Conservation (phyloP, 1,140 invertebrate species). For the Musca vetustissima region DNA sequence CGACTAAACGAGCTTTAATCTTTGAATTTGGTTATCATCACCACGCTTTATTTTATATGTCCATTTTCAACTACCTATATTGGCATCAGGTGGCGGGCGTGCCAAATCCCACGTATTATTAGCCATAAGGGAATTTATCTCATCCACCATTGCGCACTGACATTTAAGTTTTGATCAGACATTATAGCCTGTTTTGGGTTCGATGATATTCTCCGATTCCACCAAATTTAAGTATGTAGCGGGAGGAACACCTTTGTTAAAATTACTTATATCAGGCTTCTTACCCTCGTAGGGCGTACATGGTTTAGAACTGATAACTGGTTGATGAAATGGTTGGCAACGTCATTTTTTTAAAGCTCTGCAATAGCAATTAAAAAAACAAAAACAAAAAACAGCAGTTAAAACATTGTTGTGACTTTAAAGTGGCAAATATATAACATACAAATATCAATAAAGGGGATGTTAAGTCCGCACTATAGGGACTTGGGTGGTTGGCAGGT, state of each 20-base stretch:
- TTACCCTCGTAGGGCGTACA: not conserved
- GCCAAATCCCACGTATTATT: conserved; percentile 31
- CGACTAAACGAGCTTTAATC: conserved; percentile 54
- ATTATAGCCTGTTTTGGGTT: not conserved
- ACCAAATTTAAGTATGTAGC: not conserved
- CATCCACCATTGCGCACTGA: conserved; percentile 29
- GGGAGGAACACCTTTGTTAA: not conserved
- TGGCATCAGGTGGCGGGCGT: conserved; percentile 11
- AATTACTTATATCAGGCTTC: not conserved
- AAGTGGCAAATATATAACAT: no score
- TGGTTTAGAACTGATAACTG: not conserved
- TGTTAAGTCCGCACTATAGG: no score
- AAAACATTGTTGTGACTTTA: no score
- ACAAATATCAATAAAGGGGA: no score
- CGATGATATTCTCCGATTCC: not conserved
- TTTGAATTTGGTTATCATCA: conserved; percentile 26
- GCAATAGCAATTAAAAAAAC: no score
- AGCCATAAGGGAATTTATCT: conserved; percentile 20
- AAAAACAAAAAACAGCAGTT: no score
- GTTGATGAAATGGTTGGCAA: no score
- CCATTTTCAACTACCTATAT: conserved; percentile 31
- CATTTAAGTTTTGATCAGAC: conserved; percentile 22
- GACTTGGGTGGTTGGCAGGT: no score
- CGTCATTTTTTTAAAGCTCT: no score
- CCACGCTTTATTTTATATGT: conserved; percentile 36